These are phyloP conservation scores for Eutrigla gurnardus DNA, from an alignment of 2,797 vertebrate species.

Conservation along the genomic window DNA sequence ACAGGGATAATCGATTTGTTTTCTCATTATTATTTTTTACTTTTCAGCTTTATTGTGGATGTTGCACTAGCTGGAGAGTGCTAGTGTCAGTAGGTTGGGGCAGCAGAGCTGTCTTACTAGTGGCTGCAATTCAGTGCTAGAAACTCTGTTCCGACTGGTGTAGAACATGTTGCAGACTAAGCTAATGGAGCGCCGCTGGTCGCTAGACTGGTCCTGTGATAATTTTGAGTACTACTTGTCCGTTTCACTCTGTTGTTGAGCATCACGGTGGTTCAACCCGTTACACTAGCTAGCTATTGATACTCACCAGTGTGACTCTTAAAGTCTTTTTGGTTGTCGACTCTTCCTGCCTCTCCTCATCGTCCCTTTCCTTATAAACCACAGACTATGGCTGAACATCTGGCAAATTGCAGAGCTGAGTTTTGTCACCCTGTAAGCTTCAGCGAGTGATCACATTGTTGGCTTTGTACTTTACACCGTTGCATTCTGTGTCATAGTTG, in stretches of 20 bases:
- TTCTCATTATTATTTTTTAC: constrained; percentile 18
- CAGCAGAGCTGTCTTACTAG: constrained; percentile 70
- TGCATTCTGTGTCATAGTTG: constrained; percentile 53
- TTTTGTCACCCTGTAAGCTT: constrained; percentile 43
- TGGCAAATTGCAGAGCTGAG: constrained; percentile 29
- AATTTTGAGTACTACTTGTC: constrained; percentile 63
- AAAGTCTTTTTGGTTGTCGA: constrained; percentile 26
- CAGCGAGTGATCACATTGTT: constrained; percentile 48
- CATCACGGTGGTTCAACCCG: constrained; percentile 70
- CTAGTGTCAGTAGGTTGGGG: constrained; percentile 63
- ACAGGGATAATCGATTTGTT: constrained; percentile 55
- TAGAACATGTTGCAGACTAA: constrained; percentile 66
- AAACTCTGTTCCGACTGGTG: constrained; percentile 66
- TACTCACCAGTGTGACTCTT: constrained; percentile 50
- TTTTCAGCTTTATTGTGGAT: constrained; percentile 75
- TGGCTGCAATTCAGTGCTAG: constrained; percentile 65
- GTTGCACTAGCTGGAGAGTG: constrained; percentile 69
- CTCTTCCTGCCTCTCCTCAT: background rate
- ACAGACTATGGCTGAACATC: constrained; percentile 28
- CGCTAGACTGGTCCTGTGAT: constrained; percentile 72
- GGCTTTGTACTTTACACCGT: constrained; percentile 50
- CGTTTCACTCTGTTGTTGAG: constrained; percentile 69
- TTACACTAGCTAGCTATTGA: constrained; percentile 65
- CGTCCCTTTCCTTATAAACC: constrained; percentile 16
- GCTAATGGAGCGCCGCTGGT: constrained; percentile 65